A percentile compares a stretch with the other conserved stretches of the same genome.
Evolutionary conservation across 2,797 vertebrate genomes (phyloP).

Genomic region (Megaceryle alcyon): DNA sequence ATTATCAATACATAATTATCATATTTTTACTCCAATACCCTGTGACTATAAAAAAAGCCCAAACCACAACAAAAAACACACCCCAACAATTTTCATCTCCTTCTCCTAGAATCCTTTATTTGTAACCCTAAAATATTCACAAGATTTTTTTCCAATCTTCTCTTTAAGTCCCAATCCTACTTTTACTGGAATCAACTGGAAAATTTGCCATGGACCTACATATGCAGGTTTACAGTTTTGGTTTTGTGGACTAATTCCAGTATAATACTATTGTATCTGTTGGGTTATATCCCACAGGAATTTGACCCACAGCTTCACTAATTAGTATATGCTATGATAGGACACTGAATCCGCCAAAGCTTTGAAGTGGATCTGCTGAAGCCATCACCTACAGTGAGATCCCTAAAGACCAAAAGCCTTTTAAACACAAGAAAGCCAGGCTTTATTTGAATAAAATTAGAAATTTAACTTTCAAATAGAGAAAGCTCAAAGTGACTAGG

Average conservation of each 20-base stretch:
- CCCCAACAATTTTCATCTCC: too few relatives aligned
- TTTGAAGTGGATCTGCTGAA: slow-evolving; percentile 69
- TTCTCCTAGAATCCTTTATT: not conserved
- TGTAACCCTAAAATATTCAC: not conserved
- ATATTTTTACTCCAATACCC: not conserved
- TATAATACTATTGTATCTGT: not conserved
- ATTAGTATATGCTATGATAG: slow-evolving; percentile 52
- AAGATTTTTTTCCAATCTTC: not conserved
- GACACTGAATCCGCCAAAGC: slow-evolving; percentile 38
- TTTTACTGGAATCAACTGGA: not conserved
- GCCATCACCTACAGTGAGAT: slow-evolving; percentile 52
- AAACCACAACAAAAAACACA: too few relatives aligned
- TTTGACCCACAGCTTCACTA: slow-evolving; percentile 24
- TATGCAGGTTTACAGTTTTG: not conserved
- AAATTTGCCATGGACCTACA: not conserved
- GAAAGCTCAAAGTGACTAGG: slow-evolving; percentile 12
- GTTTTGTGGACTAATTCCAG: slow-evolving; percentile 9
- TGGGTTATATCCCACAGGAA: not conserved
- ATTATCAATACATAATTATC: not conserved
- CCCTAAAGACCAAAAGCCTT: slow-evolving; percentile 48
- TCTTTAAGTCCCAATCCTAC: not conserved
- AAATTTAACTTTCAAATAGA: slow-evolving; percentile 45
- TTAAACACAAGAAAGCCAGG: slow-evolving; percentile 44
- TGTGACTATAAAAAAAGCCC: not conserved
- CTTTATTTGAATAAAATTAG: slow-evolving; percentile 67